Conservation (phyloP, 2,797 vertebrate genomes). For the Arctocebus calabarensis region DNA sequence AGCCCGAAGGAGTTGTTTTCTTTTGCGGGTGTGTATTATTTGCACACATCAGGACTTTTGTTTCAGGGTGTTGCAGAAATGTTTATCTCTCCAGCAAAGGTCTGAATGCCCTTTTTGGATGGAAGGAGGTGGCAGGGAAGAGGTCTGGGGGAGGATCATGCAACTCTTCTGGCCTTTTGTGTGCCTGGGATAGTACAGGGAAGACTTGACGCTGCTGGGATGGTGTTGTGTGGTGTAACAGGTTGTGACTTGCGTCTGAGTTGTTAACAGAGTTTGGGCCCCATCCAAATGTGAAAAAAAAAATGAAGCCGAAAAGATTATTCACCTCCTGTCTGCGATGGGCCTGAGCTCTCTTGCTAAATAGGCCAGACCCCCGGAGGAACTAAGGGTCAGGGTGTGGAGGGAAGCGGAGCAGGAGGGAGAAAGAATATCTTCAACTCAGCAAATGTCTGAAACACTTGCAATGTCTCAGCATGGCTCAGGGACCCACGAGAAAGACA, state of each 20-base stretch:
- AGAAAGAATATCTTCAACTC: slow-evolving; percentile 75
- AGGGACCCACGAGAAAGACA: slow-evolving; percentile 80
- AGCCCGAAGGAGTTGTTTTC: not conserved
- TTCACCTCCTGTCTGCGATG: not conserved
- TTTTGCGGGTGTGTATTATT: slow-evolving; percentile 52
- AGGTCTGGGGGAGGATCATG: not conserved
- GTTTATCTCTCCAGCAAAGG: not conserved
- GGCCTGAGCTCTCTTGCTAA: not conserved
- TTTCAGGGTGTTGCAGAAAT: slow-evolving; percentile 60
- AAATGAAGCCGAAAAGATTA: not conserved
- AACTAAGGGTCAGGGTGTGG: slow-evolving; percentile 11
- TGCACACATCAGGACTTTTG: slow-evolving; percentile 34
- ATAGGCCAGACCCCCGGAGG: slow-evolving; percentile 30
- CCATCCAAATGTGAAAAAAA: slow-evolving; percentile 15
- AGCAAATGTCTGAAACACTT: slow-evolving; percentile 80
- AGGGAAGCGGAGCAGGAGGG: not conserved
- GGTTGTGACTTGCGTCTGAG: not conserved
- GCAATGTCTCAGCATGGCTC: slow-evolving; percentile 74
- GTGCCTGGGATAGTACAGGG: not conserved
- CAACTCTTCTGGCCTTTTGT: slow-evolving; percentile 55
- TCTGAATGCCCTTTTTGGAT: not conserved
- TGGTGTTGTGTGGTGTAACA: not conserved
- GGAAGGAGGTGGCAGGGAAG: not conserved
- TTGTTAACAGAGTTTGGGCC: slow-evolving; percentile 75
- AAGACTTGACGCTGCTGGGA: not conserved